Conservation (phyloP, 2,888 invertebrate species). For the Apoda limacodes region DNA sequence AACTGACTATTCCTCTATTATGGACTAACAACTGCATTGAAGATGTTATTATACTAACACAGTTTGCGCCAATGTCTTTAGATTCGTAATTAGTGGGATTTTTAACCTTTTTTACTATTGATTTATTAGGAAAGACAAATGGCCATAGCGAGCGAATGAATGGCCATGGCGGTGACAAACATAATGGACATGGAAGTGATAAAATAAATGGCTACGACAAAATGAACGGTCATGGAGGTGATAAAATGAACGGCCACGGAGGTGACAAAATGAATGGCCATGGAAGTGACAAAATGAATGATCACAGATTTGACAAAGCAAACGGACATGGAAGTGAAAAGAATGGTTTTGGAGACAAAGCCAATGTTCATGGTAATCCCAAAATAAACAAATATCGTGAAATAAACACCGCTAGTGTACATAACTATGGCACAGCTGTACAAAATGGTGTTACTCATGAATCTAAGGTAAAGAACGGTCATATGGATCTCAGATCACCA, state of each 20-base stretch:
- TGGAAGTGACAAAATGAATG: conserved; percentile 2
- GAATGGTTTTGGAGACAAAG: neutral
- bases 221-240: conserved; percentile 16
- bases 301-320: conserved; percentile 24
- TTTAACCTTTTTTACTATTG: no score
- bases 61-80: no score
- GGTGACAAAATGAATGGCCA: conserved; percentile 24
- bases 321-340: conserved; percentile 7
- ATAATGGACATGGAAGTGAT: conserved; percentile 24
- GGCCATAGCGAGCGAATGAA: conserved; percentile 28
- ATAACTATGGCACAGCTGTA: neutral
- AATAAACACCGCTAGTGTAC: neutral
- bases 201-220: no score
- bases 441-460: neutral
- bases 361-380: neutral
- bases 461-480: conserved; percentile 4
- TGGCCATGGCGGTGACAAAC: conserved; percentile 27
- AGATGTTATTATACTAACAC: no score
- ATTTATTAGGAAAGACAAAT: no score
- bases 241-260: conserved; percentile 21
- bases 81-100: no score
- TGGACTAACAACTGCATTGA: no score
- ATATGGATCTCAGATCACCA: conserved; percentile 52
- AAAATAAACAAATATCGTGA: neutral
- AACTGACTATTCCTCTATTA: no score